These are phyloP conservation scores for Netelia virgata DNA, from an alignment of 2,888 invertebrate species.

Conservation along the genomic window DNA sequence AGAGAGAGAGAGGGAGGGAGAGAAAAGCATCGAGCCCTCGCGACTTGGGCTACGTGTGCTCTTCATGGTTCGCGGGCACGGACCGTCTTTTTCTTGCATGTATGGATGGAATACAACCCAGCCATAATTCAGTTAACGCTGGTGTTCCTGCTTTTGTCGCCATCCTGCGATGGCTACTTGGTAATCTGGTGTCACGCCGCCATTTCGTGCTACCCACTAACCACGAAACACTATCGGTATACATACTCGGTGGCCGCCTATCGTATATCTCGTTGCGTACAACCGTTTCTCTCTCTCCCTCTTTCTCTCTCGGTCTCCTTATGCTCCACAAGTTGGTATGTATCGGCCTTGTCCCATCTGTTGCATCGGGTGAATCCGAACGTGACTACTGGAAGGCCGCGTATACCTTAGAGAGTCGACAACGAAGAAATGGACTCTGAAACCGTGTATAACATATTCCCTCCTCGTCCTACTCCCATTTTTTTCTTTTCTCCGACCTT, in stretches of 20 bases:
- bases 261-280: slow-evolving; percentile 14
- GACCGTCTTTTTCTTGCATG: slow-evolving; percentile 68
- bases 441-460: slow-evolving; percentile 22
- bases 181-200: slow-evolving; percentile 51
- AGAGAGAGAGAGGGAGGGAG: slow-evolving; percentile 9
- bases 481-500: background rate
- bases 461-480: background rate
- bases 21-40: slow-evolving; percentile 36
- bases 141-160: slow-evolving; percentile 13
- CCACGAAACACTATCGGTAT: slow-evolving; percentile 11
- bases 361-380: slow-evolving; percentile 58
- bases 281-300: background rate
- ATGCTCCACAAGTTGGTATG: slow-evolving; percentile 43
- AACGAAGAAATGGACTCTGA: slow-evolving; percentile 3
- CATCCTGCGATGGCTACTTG: slow-evolving; percentile 34
- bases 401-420: slow-evolving; percentile 10
- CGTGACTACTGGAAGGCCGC: slow-evolving; percentile 52
- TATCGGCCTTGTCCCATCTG: slow-evolving; percentile 64
- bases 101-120: slow-evolving; percentile 21
- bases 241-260: background rate
- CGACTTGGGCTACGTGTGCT: slow-evolving; percentile 37
- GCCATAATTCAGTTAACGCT: slow-evolving; percentile 51
- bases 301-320: background rate
- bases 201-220: slow-evolving; percentile 43
- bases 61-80: slow-evolving; percentile 55